Evolutionary conservation across 2,113 vertebrate genomes (phyloP).

Genomic region (rabbit (Oryctolagus cuniculus)): mOryCun1.1 NC_091445.1:36767001-36767500

Average conservation of each 20-base stretch:
- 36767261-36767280: slow-evolving; percentile 44
- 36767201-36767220: background rate
- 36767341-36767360: background rate
- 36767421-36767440: background rate
- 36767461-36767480: slow-evolving; percentile 44
- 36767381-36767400: slow-evolving; percentile 15
- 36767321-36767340: background rate
- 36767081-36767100: background rate
- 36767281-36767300: slow-evolving; percentile 23
- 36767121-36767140: background rate
- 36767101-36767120: slow-evolving; percentile 40
- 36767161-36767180: background rate
- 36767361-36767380: background rate
- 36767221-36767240: slow-evolving; percentile 44
- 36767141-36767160: slow-evolving; percentile 19
- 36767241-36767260: slow-evolving; percentile 45
- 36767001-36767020: background rate
- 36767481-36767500: background rate
- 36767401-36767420: background rate
- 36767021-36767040: background rate
- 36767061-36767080: background rate
- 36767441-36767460: background rate
- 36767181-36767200: slow-evolving; percentile 54
- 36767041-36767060: background rate
- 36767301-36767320: background rate